Conservation (phyloP, 2,113 vertebrate species). For the Elaphurus davidianus region DNA sequence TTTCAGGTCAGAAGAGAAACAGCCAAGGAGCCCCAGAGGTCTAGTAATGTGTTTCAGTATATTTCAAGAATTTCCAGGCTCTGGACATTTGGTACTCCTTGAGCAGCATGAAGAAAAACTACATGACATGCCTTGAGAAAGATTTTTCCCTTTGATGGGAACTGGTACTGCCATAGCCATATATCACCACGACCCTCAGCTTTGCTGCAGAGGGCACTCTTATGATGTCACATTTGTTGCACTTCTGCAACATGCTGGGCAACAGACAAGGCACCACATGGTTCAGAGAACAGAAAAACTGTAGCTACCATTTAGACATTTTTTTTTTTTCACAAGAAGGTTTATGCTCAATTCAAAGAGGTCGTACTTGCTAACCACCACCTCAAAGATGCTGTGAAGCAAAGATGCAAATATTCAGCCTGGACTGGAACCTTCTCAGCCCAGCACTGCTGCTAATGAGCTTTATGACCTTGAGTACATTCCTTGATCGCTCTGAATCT, state of each 20-base stretch:
- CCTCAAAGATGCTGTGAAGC: not conserved
- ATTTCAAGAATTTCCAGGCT: not conserved
- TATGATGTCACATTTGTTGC: not conserved
- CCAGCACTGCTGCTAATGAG: not conserved
- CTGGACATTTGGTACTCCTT: not conserved
- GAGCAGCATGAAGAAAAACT: not conserved
- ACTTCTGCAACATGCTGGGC: not conserved
- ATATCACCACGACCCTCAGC: not conserved
- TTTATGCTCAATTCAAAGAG: not conserved
- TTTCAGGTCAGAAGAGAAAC: not conserved
- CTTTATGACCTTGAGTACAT: not conserved
- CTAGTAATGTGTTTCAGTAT: not conserved
- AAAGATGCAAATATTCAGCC: conserved; percentile 27
- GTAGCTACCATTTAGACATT: not conserved
- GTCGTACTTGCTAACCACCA: not conserved
- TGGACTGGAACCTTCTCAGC: not conserved
- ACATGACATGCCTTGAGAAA: not conserved
- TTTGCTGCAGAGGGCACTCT: not conserved
- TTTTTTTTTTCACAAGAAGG: not conserved
- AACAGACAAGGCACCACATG: not conserved
- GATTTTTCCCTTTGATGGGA: not conserved
- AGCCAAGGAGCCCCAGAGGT: not conserved
- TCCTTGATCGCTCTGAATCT: not conserved
- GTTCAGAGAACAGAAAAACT: not conserved
- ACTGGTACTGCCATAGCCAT: not conserved